Evolutionary conservation across 1,140 invertebrate genomes (phyloP), one percentile per base, ranked within the genome.

Genomic region (Drosophila serrata): DNA sequence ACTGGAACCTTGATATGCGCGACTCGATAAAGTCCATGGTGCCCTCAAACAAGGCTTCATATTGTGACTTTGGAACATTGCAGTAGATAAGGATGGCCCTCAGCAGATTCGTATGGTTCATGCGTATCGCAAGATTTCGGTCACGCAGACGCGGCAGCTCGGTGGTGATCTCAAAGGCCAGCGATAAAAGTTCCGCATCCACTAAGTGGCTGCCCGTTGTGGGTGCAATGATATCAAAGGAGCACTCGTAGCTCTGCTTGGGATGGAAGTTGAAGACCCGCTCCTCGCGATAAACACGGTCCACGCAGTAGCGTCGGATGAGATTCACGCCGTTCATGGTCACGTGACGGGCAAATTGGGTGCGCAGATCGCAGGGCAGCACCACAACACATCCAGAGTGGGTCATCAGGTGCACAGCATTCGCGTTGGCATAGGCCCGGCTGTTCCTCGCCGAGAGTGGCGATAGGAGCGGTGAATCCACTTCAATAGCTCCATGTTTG

Each of bases 211-310:
- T 95, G 55, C 94, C 95, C 67, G 94, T 93, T 48, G 93, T 95
- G 4, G 97, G 95, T 19, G 96, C 96, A 12, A 99, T 96, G 72
- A 99, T 98, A 92, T 99, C 98, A 93, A 99, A 99, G 4, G 97
- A 97, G 93, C 97, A 98, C 93, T 99, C 98, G 64, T 96, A 96
- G 7, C 97, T 94, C 93, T 99, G 97, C 75, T 95, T 95, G 0
- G 98, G 98, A 94, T 98, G 97, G 81, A 97, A 96, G 9, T 97
- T 97, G 79, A 95, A 95, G 4, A 97, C 95, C 81, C 96, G 96
- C 79, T 95, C 96, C 92, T 98, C 97, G 68, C 97, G 94, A 86
- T 96, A 99, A 4, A 99, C 97, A 70, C 96, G 94, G 79, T 97
- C 97, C 17, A 99, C 95, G 4, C 95, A 95, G 90, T 97, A 99